These are phyloP conservation scores for Hirudo medicinalis DNA, from an alignment of 1,140 invertebrate species.

Conservation along the genomic window DNA sequence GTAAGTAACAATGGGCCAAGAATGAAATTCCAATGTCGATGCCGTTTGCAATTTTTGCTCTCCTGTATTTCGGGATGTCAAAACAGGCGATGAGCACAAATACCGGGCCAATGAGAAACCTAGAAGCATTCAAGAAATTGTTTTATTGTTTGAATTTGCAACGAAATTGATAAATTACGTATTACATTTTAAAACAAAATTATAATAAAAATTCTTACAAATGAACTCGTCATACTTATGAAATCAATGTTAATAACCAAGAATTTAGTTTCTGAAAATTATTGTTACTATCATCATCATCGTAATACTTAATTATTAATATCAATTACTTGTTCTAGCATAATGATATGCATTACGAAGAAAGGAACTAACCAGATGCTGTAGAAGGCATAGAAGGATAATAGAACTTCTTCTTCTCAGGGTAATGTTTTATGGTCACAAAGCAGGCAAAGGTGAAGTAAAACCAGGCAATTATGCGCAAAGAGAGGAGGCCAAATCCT, in stretches of 20 bases:
- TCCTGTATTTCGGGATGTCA: conserved; percentile 70
- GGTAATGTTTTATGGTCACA: conserved; percentile 68
- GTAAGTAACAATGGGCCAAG: conserved; percentile 64
- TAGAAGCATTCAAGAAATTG: conserved; percentile 26
- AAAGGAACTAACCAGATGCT: conserved; percentile 53
- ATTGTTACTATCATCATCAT: too few relatives aligned
- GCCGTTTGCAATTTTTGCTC: conserved; percentile 70
- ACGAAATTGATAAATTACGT: too few relatives aligned
- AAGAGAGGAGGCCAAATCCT: conserved; percentile 64
- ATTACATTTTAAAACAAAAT: too few relatives aligned
- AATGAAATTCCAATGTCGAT: conserved; percentile 62
- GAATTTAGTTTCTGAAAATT: too few relatives aligned
- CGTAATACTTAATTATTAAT: too few relatives aligned
- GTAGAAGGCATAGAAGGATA: conserved; percentile 62
- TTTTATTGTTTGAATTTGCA: too few relatives aligned
- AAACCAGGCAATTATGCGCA: conserved; percentile 62
- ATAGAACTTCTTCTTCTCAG: conserved; percentile 57
- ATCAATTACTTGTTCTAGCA: not conserved
- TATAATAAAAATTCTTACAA: too few relatives aligned
- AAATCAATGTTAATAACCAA: too few relatives aligned
- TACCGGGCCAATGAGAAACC: conserved; percentile 61
- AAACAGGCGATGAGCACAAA: conserved; percentile 54
- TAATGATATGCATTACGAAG: not conserved
- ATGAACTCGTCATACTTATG: too few relatives aligned
- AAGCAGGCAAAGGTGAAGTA: conserved; percentile 67